Evolutionary conservation across 2,888 invertebrate species (phyloP).

Genomic region (Platycnemis pennipes): DNA sequence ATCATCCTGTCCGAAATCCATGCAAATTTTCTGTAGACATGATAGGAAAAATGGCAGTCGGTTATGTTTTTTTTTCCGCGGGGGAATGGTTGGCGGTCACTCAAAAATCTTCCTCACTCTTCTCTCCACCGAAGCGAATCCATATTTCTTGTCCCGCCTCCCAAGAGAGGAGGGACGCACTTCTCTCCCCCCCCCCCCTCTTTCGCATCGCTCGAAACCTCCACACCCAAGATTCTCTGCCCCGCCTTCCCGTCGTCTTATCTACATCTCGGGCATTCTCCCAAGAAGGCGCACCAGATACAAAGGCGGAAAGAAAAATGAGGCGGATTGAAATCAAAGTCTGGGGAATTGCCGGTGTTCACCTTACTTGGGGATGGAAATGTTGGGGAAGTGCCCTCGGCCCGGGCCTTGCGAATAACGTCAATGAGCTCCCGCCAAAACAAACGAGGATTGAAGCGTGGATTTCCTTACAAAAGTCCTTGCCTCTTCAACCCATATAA

Average conservation of each 20-base stretch:
- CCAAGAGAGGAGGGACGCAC: neutral
- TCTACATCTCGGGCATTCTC: neutral
- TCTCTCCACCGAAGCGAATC: neutral
- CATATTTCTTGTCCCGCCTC: constrained; percentile 21
- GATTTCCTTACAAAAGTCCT: neutral
- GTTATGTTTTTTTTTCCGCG: neutral
- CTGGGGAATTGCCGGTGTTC: neutral
- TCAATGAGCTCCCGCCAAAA: neutral
- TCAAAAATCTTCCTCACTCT: neutral
- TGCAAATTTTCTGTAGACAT: neutral
- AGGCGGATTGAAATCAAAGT: neutral
- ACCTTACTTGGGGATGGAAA: neutral
- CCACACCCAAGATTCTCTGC: neutral
- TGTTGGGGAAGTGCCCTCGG: neutral
- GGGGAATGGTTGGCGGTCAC: neutral
- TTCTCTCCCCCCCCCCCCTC: too few species aligned
- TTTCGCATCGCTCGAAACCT: neutral
- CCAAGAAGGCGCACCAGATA: neutral
- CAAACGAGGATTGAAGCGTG: neutral
- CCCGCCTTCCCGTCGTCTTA: neutral
- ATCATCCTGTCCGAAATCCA: constrained; percentile 16
- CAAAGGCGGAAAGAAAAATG: neutral
- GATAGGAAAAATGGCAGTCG: constrained; percentile 17
- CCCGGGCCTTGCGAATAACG: neutral
- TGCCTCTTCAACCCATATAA: too few species aligned